A percentile compares a stretch with the other conserved stretches of the same genome.
Conservation (phyloP, 2,113 vertebrate species). For the Hylia prasina region DNA sequence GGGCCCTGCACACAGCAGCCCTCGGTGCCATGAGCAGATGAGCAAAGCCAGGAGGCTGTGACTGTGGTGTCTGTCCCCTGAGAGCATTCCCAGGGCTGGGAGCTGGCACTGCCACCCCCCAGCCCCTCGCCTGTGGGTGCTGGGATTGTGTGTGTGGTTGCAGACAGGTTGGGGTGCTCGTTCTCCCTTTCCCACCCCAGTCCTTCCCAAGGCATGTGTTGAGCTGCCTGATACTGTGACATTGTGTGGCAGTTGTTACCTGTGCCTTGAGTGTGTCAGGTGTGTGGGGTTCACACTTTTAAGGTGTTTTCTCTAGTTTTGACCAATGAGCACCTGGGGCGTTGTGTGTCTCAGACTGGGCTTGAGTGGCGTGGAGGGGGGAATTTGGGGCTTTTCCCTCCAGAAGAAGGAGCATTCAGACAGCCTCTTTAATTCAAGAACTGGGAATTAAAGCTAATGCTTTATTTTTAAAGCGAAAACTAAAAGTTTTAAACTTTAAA, state of each 20-base stretch:
- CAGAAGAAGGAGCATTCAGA: background rate
- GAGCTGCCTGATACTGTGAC: rapidly evolving
- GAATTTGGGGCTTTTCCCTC: rapidly evolving
- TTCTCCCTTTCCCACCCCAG: background rate
- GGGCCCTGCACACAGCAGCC: background rate
- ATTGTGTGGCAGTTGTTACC: rapidly evolving
- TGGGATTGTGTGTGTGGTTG: background rate
- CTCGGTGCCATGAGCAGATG: background rate
- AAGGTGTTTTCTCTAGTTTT: background rate
- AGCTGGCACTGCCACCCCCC: background rate
- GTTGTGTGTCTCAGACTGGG: background rate
- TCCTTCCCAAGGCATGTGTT: background rate
- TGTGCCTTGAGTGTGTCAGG: background rate
- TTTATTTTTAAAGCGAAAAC: background rate
- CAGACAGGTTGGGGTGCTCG: background rate
- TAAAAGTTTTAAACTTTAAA: background rate
- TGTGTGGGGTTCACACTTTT: background rate
- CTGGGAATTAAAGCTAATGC: background rate
- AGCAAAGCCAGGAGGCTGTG: background rate
- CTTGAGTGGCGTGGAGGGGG: background rate
- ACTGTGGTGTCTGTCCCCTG: background rate
- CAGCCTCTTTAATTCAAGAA: background rate
- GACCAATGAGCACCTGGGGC: too few species aligned
- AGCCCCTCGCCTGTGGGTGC: background rate
- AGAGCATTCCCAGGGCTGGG: background rate